Conservation (phyloP, 2,888 invertebrate genomes). For the Hedya salicella region DNA sequence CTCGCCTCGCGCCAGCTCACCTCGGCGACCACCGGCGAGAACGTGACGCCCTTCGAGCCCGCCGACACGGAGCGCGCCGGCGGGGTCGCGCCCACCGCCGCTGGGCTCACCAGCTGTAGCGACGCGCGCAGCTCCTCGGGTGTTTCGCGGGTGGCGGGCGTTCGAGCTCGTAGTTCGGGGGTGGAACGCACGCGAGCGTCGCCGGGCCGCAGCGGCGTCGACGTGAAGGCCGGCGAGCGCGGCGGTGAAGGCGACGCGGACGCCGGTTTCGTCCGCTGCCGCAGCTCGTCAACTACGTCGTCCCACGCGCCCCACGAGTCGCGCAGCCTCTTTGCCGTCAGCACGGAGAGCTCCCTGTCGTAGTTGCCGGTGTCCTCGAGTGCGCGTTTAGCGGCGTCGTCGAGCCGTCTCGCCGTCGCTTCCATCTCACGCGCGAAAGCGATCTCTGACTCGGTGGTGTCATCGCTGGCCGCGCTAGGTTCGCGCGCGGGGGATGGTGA, state of each 20-base stretch:
- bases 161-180: conserved; percentile 84
- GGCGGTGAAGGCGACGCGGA: conserved; percentile 74
- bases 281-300: conserved; percentile 78
- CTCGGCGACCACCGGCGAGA: conserved; percentile 92
- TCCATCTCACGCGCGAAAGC: conserved; percentile 80
- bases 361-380: conserved; percentile 83
- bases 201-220: conserved; percentile 84
- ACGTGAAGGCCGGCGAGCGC: conserved; percentile 80
- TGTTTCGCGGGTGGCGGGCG: conserved; percentile 72
- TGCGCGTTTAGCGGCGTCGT: conserved; percentile 72
- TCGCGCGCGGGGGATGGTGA: conserved; percentile 67
- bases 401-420: conserved; percentile 74
- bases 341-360: conserved; percentile 83
- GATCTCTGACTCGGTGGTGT: conserved; percentile 79
- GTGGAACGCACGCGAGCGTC: conserved; percentile 82
- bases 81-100: conserved; percentile 59
- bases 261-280: conserved; percentile 73
- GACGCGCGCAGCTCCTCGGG: conserved; percentile 82
- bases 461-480: conserved; percentile 78
- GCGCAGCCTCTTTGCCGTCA: conserved; percentile 79
- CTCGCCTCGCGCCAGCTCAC: conserved; percentile 90
- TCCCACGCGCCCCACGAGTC: conserved; percentile 83
- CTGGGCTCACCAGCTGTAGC: conserved; percentile 84
- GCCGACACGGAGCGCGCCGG: conserved; percentile 77
- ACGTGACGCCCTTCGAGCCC: conserved; percentile 88